Conservation (phyloP, 1,140 invertebrate species). For the Pseudobourletiella spinata region DNA sequence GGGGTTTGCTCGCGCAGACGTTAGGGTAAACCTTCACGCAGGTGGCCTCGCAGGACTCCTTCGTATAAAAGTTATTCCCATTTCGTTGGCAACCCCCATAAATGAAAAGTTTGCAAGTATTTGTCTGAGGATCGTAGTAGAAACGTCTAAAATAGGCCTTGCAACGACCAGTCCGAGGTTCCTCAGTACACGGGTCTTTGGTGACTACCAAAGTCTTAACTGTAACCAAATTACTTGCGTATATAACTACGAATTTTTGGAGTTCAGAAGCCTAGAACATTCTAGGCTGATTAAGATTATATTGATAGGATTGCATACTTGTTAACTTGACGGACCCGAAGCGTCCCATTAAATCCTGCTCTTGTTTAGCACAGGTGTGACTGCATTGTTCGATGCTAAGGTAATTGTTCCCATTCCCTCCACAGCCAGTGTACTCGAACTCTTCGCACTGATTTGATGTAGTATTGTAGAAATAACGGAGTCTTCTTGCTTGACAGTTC, state of each 20-base stretch:
- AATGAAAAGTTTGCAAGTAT: conserved; percentile 18
- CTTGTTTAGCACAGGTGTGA: no score
- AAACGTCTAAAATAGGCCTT: conserved; percentile 18
- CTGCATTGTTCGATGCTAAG: conserved; percentile 53
- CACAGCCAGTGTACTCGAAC: conserved; percentile 74
- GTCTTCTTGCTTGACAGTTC: conserved; percentile 27
- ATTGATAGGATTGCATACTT: no score
- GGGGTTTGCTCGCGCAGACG: neutral
- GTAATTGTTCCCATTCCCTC: conserved; percentile 74
- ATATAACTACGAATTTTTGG: no score
- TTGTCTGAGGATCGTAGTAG: conserved; percentile 10
- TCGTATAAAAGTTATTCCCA: conserved; percentile 38
- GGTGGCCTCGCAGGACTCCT: conserved; percentile 36
- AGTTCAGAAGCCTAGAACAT: no score
- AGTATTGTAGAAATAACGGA: conserved; percentile 29
- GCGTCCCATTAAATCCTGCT: no score
- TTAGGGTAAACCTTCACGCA: conserved; percentile 11
- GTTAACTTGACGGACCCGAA: no score
- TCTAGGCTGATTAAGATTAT: no score
- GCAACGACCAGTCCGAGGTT: conserved; percentile 12
- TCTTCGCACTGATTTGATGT: conserved; percentile 48
- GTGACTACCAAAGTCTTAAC: neutral
- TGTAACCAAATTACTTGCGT: conserved; percentile 39
- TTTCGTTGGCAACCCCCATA: conserved; percentile 42
- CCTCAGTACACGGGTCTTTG: conserved; percentile 11